Evolutionary conservation across 2,797 vertebrate genomes (phyloP), one percentile per base, ranked within the genome.

Genomic region (Gymnocypris eckloni): DNA sequence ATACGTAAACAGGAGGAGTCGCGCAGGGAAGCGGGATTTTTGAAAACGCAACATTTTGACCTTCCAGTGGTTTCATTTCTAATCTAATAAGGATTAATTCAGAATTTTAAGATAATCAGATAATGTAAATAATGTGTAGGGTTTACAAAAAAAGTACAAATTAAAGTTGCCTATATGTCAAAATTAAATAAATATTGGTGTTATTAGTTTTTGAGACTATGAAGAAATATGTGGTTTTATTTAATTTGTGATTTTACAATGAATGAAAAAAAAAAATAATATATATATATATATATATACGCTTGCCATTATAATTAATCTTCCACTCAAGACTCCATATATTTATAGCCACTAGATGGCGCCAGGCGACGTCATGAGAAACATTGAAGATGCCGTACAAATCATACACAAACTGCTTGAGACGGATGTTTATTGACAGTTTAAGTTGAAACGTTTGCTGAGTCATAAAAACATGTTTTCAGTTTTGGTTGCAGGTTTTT

Each of bases 281-380:
- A 45, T 22, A 13, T 5, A 4, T 18, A 41, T 4, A 43, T 43
- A 1, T 15, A 7, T 8, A 45, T 22, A 13, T 5, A 4, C 22
- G 48, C 18, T 28, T 15, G 6, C 25, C 61, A 33, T 37, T 28
- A 33, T 12, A 13, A 4, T 12, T 18, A 33, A 20, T 45, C 15
- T 2, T 45, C 4, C n/a, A 9, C 22, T 20, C 56, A n/a, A 2
- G 8, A 15, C n/a, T 61, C 11, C 2, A 5, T 73, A 22, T 50
- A 64, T 52, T 67, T 84, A 50, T 25, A 22, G 2, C 37, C 83
- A 71, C 39, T 85, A 71, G 76, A 59, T 71, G 83, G 66, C 83
- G 25, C 25, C 20, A 85, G 2, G 33, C 13, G n/a, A 48, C 41
- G 4, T n/a, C 39, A 48, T 4, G 11, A 64, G n/a, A 37, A 64